Percentiles rank a stretch among this genome's conserved stretches.
Conservation (phyloP, 1,140 invertebrate species). For the Zelostemma sp. region DNA sequence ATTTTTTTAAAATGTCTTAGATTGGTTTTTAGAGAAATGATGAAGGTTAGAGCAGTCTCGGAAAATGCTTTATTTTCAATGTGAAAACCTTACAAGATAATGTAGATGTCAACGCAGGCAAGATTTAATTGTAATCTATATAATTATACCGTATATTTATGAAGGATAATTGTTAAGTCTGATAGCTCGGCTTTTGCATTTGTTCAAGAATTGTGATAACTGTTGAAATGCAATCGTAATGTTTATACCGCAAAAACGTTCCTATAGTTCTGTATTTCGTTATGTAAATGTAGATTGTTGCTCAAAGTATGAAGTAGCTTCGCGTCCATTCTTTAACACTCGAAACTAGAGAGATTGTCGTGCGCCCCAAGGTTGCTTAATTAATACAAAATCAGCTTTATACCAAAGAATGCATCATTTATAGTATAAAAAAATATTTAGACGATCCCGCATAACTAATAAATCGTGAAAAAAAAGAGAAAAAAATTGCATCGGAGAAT, state of each 20-base stretch:
- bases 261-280: slow-evolving; percentile 28
- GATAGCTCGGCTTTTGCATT: slow-evolving; percentile 49
- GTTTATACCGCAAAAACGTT: slow-evolving; percentile 25
- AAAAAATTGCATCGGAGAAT: slow-evolving; percentile 13
- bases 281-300: slow-evolving; percentile 28
- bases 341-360: slow-evolving; percentile 15
- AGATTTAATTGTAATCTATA: too few species aligned
- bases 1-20: too few species aligned
- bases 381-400: slow-evolving; percentile 24
- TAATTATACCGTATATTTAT: slow-evolving; percentile 8
- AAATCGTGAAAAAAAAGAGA: slow-evolving; percentile 9
- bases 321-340: slow-evolving; percentile 15
- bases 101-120: too few species aligned
- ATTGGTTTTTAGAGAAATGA: too few species aligned
- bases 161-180: too few species aligned
- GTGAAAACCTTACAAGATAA: too few species aligned
- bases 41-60: too few species aligned
- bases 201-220: slow-evolving; percentile 53
- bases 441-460: slow-evolving; percentile 18
- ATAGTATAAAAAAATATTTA: too few species aligned
- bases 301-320: slow-evolving; percentile 29
- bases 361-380: slow-evolving; percentile 20
- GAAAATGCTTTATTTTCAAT: too few species aligned
- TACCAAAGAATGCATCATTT: neutral
- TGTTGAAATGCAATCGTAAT: slow-evolving; percentile 25